Percentiles rank a stretch among this genome's conserved stretches.
phyloP scores from a whole-genome alignment of 2,888 invertebrate species.

The Pseudolycoriella hygida region DNA sequence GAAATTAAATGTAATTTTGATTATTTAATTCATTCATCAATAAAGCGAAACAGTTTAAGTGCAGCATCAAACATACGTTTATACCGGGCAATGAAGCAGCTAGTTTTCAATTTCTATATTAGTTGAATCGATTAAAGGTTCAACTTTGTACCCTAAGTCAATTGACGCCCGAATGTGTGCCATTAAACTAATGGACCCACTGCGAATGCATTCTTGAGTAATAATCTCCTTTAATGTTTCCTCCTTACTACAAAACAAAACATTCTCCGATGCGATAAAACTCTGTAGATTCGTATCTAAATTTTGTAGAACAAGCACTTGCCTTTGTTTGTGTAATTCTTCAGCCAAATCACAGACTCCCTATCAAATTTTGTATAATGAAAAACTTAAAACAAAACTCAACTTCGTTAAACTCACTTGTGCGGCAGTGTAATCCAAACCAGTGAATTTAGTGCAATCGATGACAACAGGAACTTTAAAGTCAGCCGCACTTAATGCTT shows the following conservation, averaged over 20 bases:
- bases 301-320: constrained; percentile 30
- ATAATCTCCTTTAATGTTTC: constrained; percentile 22
- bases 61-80: too few species aligned
- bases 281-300: constrained; percentile 12
- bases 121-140: constrained; percentile 10
- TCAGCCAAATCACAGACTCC: constrained; percentile 37
- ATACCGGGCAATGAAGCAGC: background rate
- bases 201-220: constrained; percentile 24
- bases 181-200: constrained; percentile 24
- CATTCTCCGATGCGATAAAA: constrained; percentile 13
- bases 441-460: constrained; percentile 43
- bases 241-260: constrained; percentile 23
- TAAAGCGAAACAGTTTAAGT: too few species aligned
- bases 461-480: constrained; percentile 36
- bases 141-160: constrained; percentile 26
- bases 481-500: constrained; percentile 30
- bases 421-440: constrained; percentile 48
- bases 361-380: constrained; percentile 23
- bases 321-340: constrained; percentile 33
- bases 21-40: too few species aligned
- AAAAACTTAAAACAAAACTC: background rate
- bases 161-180: constrained; percentile 27
- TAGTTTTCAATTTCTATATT: background rate
- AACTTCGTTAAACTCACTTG: constrained; percentile 33
- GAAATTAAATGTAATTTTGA: too few species aligned